A percentile compares a stretch with the other conserved stretches of the same genome.
These are phyloP conservation scores for Paragorgia papillata DNA, from an alignment of 92 coral and sea anemone genomes.

Conservation along the genomic window DNA sequence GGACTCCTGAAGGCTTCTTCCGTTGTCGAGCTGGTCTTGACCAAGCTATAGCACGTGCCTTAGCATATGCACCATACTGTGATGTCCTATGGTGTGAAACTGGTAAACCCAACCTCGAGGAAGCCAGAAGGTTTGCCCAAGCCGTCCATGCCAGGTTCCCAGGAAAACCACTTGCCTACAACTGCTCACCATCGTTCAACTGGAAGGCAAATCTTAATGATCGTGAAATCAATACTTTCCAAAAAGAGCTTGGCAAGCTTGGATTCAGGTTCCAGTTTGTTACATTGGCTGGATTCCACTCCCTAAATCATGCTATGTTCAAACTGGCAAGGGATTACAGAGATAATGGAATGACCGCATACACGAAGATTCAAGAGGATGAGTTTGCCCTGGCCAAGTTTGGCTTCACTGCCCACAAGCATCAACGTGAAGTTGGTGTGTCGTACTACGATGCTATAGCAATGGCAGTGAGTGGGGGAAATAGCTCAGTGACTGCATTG, in stretches of 20 bases:
- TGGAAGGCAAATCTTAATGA: conserved; percentile 97
- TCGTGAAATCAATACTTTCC: conserved; percentile 85
- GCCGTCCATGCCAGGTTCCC: conserved; percentile 89
- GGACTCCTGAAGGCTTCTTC: conserved; percentile 96
- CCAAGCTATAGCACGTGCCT: conserved; percentile 91
- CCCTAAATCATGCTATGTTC: conserved; percentile 95
- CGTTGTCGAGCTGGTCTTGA: conserved; percentile 78
- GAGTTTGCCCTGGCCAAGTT: conserved; percentile 83
- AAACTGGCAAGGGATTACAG: conserved; percentile 88
- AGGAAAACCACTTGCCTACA: conserved; percentile 98
- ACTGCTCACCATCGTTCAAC: conserved; percentile 99
- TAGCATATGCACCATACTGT: conserved; percentile 97
- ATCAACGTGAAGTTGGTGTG: conserved; percentile 96
- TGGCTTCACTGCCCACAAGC: conserved; percentile 96
- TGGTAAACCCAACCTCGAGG: conserved; percentile 85
- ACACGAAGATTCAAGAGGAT: conserved; percentile 85
- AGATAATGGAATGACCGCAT: conserved; percentile 91
- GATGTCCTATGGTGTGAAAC: conserved; percentile 98
- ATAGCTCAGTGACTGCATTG: conserved; percentile 85
- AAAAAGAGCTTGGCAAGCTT: conserved; percentile 86
- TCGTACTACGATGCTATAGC: conserved; percentile 87
- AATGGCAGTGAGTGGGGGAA: conserved; percentile 92
- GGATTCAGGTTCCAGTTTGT: conserved; percentile 97
- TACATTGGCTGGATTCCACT: conserved; percentile 97
- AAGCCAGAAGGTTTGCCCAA: conserved; percentile 86